Conservation (phyloP, 2,113 vertebrate genomes). For the Clarias magur region DNA sequence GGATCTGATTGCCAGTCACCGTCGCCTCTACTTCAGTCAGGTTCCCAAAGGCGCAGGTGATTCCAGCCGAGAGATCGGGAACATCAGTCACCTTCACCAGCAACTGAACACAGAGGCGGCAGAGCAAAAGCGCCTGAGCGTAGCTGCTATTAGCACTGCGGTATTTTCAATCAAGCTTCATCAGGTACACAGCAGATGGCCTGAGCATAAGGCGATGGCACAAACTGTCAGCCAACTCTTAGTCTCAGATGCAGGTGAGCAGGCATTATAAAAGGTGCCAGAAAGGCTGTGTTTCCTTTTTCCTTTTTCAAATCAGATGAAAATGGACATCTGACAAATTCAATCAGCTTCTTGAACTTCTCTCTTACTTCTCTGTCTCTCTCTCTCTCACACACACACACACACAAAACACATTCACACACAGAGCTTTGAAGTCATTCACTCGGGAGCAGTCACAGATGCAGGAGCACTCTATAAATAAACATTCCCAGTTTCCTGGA, state of each 20-base stretch:
- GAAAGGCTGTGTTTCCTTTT: neutral
- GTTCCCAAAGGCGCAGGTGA: constrained; percentile 94
- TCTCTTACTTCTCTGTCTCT: constrained; percentile 36
- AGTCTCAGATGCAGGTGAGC: constrained; percentile 31
- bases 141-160: neutral
- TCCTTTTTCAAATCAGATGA: constrained; percentile 12
- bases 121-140: neutral
- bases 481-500: constrained; percentile 55
- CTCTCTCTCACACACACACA: neutral
- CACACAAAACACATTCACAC: neutral
- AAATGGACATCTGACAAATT: constrained; percentile 47
- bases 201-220: constrained; percentile 30
- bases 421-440: constrained; percentile 63
- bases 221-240: constrained; percentile 25
- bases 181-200: constrained; percentile 34
- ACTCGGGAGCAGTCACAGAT: constrained; percentile 62
- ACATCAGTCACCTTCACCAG: constrained; percentile 88
- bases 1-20: constrained; percentile 86
- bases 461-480: constrained; percentile 71
- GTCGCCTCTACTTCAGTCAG: constrained; percentile 89
- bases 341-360: constrained; percentile 44
- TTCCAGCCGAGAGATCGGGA: constrained; percentile 85
- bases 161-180: constrained; percentile 10
- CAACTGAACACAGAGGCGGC: constrained; percentile 74
- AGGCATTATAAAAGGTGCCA: neutral